Evolutionary conservation across 2,888 invertebrate species (phyloP).

Genomic region (Erebia epiphron): DNA sequence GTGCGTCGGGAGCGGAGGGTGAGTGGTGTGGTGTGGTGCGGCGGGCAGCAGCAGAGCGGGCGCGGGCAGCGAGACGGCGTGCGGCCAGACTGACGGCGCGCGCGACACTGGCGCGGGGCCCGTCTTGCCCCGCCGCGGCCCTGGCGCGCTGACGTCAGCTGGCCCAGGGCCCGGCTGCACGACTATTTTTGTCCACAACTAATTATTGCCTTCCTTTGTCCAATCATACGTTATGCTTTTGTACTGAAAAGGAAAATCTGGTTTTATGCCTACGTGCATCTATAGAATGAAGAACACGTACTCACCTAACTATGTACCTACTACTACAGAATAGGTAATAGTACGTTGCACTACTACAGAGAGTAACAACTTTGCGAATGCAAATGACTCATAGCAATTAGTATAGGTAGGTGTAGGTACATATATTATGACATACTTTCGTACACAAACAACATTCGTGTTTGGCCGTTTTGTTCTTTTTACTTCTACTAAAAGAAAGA

Average conservation of each 20-base stretch:
- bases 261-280: slow-evolving; percentile 48
- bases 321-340: not conserved
- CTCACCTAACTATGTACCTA: slow-evolving; percentile 10
- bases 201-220: slow-evolving; percentile 81
- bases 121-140: slow-evolving; percentile 80
- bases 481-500: too few relatives aligned
- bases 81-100: slow-evolving; percentile 79
- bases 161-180: slow-evolving; percentile 80
- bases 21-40: slow-evolving; percentile 48
- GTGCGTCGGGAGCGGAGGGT: slow-evolving; percentile 46
- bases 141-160: slow-evolving; percentile 80
- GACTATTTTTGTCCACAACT: slow-evolving; percentile 80
- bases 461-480: slow-evolving; percentile 15
- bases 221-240: slow-evolving; percentile 52
- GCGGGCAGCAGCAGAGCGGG: slow-evolving; percentile 43
- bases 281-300: slow-evolving; percentile 24
- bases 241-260: slow-evolving; percentile 69
- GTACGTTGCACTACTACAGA: not conserved
- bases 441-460: slow-evolving; percentile 11
- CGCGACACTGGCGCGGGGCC: slow-evolving; percentile 83
- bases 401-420: not conserved
- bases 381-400: slow-evolving; percentile 29
- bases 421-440: slow-evolving; percentile 17
- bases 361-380: slow-evolving; percentile 15
- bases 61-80: slow-evolving; percentile 62